A percentile compares a stretch with the other conserved stretches of the same genome.
These are phyloP conservation scores for Allophyes oxyacanthae DNA, from an alignment of 2,888 invertebrate genomes.

Conservation along the genomic window DNA sequence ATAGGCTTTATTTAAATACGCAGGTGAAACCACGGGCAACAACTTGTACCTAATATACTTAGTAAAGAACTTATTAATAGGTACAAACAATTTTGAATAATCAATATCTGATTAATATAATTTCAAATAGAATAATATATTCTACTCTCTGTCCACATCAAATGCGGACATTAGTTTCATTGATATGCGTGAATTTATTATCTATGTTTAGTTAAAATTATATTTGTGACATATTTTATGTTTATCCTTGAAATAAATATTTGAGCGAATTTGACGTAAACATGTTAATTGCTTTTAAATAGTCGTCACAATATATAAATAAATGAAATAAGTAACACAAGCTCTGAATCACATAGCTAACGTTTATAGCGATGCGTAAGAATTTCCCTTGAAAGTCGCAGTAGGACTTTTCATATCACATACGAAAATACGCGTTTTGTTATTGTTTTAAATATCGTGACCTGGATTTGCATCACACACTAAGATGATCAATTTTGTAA, in stretches of 20 bases:
- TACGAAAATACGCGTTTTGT: constrained; percentile 39
- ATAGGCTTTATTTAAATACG: no score
- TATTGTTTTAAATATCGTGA: constrained; percentile 45
- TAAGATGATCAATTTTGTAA: constrained; percentile 2
- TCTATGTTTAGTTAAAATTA: neutral
- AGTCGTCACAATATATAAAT: neutral
- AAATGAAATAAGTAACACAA: constrained; percentile 15
- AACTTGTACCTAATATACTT: no score
- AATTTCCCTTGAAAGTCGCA: constrained; percentile 27
- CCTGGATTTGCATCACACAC: constrained; percentile 39
- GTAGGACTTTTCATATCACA: constrained; percentile 17
- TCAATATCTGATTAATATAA: no score
- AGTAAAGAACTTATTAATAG: no score
- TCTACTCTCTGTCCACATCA: no score
- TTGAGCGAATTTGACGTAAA: neutral
- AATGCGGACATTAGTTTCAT: no score
- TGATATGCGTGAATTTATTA: no score
- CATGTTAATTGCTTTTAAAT: constrained; percentile 11
- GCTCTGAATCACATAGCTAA: constrained; percentile 16
- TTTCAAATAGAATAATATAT: no score
- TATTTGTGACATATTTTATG: neutral
- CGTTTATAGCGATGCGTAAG: constrained; percentile 9
- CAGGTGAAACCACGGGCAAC: no score
- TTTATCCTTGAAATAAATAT: neutral
- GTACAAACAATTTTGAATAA: no score